Evolutionary conservation across 2,797 vertebrate genomes (phyloP), one percentile per base, ranked within the genome.

Genomic region (Sebastes hopkinsi): DNA sequence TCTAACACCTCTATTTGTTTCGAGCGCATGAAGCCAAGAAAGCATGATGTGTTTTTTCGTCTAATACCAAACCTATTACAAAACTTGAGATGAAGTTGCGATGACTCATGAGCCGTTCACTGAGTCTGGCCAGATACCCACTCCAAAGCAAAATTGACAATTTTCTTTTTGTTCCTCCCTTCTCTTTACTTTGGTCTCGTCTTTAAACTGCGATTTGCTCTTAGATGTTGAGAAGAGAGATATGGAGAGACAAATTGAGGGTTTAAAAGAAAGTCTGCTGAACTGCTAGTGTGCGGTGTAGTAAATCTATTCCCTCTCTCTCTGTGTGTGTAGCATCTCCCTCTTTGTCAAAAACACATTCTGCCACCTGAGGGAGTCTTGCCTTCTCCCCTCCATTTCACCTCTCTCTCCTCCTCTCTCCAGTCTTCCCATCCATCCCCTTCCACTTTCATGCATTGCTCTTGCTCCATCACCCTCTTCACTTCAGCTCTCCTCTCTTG

Each of bases 291-390:
- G 58, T 67, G 38, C 59, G 59, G 65, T 67, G 58, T 38, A 10
- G 6, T 78, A 9, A 36, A 52, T 59, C 20, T 56, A 9, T 69
- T 58, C 42, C 72, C 59, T 56, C 29, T 50, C 8, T 70, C 22
- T 61, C 16, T 81, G 36, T 76, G 22, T 77, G 30, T 34, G n/a
- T 18, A 14, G 58, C 42, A 38, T 67, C 25, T 32, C 25, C 29
- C 8, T 75, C 54, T 71, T 67, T 82, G 64, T 80, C 56, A 75
- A 78, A 83, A 77, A 84, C 56, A 59, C 54, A 38, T 58, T 69
- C 72, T 79, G 32, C 78, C 77, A 79, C 30, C 67, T 71, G 74
- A 81, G 77, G 66, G 74, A 46, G 29, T 83, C 64, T 72, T 32
- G 34, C 38, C 59, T 10, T 7, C 62, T 50, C 59, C 58, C 16